Conservation (phyloP, 2,888 invertebrate genomes). For the Lithophane socia region DNA sequence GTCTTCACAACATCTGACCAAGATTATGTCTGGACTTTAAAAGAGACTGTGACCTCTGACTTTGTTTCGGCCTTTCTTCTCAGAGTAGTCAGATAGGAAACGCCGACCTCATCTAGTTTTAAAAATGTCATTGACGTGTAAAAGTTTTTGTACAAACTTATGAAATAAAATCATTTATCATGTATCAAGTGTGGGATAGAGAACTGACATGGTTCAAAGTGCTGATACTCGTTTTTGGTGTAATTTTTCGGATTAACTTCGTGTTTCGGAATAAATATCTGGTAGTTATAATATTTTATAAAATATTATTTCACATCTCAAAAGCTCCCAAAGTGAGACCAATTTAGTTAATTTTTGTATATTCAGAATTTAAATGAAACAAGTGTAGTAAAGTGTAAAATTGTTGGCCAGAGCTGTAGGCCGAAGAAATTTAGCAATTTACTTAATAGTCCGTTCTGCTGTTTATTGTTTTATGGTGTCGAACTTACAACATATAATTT, state of each 20-base stretch:
- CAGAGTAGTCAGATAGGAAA: too few species aligned
- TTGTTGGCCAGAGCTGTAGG: slow-evolving; percentile 58
- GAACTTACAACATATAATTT: slow-evolving; percentile 69
- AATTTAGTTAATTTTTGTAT: slow-evolving; percentile 50
- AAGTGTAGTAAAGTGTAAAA: slow-evolving; percentile 59
- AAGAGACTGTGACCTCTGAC: too few species aligned
- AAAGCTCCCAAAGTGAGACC: slow-evolving; percentile 40
- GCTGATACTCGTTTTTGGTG: background rate
- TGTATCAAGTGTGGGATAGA: background rate
- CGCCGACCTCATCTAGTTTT: too few species aligned
- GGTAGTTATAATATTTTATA: background rate
- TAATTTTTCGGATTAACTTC: background rate
- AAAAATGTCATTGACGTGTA: too few species aligned
- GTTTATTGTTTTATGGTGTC: slow-evolving; percentile 70
- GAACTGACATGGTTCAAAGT: background rate
- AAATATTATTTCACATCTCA: slow-evolving; percentile 25
- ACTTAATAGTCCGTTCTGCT: slow-evolving; percentile 67
- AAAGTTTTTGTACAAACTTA: too few species aligned
- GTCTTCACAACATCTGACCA: too few species aligned
- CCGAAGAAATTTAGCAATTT: slow-evolving; percentile 71
- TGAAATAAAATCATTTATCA: too few species aligned
- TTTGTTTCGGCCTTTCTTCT: too few species aligned
- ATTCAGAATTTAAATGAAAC: slow-evolving; percentile 55
- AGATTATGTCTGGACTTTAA: too few species aligned
- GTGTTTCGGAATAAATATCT: background rate